These are phyloP conservation scores for Dipodomys merriami DNA, from an alignment of 2,113 vertebrate species.

Conservation along the genomic window DNA sequence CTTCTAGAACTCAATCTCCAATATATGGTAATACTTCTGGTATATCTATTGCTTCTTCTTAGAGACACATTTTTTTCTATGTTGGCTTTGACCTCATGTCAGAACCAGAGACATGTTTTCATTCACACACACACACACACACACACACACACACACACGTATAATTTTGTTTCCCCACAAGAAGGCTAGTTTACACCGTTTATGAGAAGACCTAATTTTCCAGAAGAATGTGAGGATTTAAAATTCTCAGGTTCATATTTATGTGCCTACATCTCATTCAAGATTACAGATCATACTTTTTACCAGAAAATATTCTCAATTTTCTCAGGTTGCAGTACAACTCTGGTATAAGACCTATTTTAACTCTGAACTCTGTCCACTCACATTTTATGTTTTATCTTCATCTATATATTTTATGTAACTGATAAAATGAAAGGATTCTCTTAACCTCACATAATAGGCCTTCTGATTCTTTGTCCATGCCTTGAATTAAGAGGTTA, in stretches of 20 bases:
- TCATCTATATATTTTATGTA: neutral
- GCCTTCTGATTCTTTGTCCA: neutral
- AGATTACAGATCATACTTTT: no score
- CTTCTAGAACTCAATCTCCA: neutral
- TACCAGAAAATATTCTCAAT: neutral
- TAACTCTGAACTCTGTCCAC: neutral
- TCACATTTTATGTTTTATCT: neutral
- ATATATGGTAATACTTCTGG: neutral
- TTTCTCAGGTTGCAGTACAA: neutral
- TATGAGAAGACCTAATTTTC: neutral
- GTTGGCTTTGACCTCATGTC: neutral
- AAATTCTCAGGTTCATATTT: conserved; percentile 14
- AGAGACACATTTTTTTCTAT: neutral
- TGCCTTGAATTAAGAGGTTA: neutral
- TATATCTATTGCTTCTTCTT: neutral
- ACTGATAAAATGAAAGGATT: neutral
- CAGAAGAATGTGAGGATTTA: neutral
- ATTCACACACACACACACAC: no score
- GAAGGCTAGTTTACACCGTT: neutral
- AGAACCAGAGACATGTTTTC: neutral
- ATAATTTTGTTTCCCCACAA: neutral
- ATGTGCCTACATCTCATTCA: neutral
- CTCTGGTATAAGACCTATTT: neutral
- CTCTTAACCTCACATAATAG: neutral
- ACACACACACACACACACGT: no score